phyloP scores from a whole-genome alignment of 2,888 invertebrate species.

The Spisula solida region DNA sequence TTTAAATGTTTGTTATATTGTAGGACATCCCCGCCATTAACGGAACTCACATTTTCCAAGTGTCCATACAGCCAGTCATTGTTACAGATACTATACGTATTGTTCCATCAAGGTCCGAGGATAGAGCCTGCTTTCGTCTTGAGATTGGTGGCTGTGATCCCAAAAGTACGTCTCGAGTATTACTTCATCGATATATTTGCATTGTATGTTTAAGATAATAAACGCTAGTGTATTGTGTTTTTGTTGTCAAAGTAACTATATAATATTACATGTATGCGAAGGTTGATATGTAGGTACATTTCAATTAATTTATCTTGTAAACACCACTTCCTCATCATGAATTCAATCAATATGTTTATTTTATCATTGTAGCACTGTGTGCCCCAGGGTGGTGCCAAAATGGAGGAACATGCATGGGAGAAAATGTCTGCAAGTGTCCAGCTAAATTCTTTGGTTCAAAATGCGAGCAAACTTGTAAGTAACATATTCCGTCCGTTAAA shows the following conservation, averaged over 20 bases:
- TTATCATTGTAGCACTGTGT: conserved; percentile 66
- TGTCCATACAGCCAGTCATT: conserved; percentile 62
- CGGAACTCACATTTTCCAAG: conserved; percentile 64
- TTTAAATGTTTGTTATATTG: conserved; percentile 9
- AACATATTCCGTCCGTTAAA: background rate
- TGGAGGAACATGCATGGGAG: conserved; percentile 73
- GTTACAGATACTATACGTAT: conserved; percentile 72
- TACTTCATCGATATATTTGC: background rate
- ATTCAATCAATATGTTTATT: background rate
- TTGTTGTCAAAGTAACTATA: too few relatives aligned
- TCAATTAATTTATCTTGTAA: too few relatives aligned
- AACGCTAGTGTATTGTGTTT: too few relatives aligned
- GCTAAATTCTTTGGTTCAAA: conserved; percentile 65
- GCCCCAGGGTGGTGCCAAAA: conserved; percentile 67
- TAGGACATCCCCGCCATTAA: conserved; percentile 73
- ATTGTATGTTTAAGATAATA: background rate
- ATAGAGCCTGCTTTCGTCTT: conserved; percentile 70
- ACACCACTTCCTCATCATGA: background rate
- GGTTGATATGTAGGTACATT: too few relatives aligned
- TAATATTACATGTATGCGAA: too few relatives aligned
- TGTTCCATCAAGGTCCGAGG: conserved; percentile 51
- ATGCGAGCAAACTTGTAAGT: conserved; percentile 69
- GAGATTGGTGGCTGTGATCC: conserved; percentile 75
- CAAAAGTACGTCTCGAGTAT: conserved; percentile 55
- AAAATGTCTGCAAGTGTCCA: conserved; percentile 69